A percentile compares a stretch with the other conserved stretches of the same genome.
Conservation (phyloP, 2,888 invertebrate species). For the Zygogramma bicolorata region DNA sequence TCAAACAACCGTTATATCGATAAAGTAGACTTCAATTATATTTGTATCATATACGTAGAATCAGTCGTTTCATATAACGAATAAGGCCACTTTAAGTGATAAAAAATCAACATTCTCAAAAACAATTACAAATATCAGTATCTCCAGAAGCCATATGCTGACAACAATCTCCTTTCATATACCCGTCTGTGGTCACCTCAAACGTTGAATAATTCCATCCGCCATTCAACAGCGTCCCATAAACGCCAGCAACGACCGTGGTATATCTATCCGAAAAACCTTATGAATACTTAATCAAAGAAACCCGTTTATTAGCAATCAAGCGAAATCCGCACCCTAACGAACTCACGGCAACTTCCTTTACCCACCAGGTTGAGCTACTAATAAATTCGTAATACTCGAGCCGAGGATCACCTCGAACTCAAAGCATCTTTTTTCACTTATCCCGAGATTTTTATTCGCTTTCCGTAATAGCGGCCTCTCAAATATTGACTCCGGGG, state of each 20-base stretch:
- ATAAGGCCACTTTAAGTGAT: too few species aligned
- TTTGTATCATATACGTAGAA: too few species aligned
- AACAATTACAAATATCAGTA: too few species aligned
- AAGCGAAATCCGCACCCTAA: slow-evolving; percentile 19
- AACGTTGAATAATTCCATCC: background rate
- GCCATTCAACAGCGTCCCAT: background rate
- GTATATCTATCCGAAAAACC: background rate
- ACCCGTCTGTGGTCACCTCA: background rate
- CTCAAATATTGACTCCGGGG: slow-evolving; percentile 54
- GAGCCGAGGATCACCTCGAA: slow-evolving; percentile 28
- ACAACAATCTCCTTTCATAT: background rate
- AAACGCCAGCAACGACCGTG: background rate
- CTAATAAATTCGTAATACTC: slow-evolving; percentile 41
- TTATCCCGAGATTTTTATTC: slow-evolving; percentile 44
- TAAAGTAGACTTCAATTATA: too few species aligned
- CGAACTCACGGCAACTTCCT: slow-evolving; percentile 26
- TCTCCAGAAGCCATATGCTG: too few species aligned
- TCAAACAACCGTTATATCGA: too few species aligned
- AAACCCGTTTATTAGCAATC: slow-evolving; percentile 8
- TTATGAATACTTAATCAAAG: slow-evolving; percentile 32
- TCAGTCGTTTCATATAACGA: too few species aligned
- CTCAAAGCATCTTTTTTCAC: slow-evolving; percentile 43
- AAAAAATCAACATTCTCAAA: too few species aligned
- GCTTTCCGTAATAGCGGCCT: slow-evolving; percentile 55
- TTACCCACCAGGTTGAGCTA: slow-evolving; percentile 36